Percentiles rank a stretch among this genome's conserved stretches.
phyloP scores from a whole-genome alignment of 2,888 invertebrate genomes.

The Oligia strigilis region DNA sequence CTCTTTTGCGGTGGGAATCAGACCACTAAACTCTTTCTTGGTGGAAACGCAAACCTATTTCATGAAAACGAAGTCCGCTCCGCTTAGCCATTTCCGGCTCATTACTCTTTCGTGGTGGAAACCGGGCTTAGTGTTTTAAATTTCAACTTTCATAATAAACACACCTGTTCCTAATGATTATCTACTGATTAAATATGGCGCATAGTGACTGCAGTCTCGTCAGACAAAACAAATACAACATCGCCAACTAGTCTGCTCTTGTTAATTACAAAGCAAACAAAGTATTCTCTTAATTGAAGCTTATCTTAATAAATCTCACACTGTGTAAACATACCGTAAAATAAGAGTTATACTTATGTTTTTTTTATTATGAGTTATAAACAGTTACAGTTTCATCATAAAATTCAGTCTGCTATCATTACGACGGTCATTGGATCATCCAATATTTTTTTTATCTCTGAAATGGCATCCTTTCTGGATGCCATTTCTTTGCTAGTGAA shows the following conservation, averaged over 20 bases:
- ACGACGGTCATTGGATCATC: slow-evolving; percentile 3
- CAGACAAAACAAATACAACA: slow-evolving; percentile 36
- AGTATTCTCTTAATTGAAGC: slow-evolving; percentile 8
- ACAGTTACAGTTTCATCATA: slow-evolving; percentile 13
- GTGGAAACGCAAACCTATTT: too few relatives aligned
- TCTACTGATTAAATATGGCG: neutral
- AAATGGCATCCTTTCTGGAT: too few relatives aligned
- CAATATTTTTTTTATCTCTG: neutral
- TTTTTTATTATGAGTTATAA: slow-evolving; percentile 38
- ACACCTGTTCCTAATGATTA: neutral
- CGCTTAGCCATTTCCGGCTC: too few relatives aligned
- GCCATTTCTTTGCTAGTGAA: neutral
- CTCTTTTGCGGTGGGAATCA: too few relatives aligned
- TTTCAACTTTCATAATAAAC: neutral
- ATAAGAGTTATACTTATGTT: neutral
- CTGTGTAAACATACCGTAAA: slow-evolving; percentile 35
- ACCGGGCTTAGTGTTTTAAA: too few relatives aligned
- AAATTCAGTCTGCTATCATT: slow-evolving; percentile 2
- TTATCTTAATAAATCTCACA: slow-evolving; percentile 46
- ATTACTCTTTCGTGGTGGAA: too few relatives aligned
- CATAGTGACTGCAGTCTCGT: slow-evolving; percentile 40
- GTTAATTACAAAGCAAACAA: slow-evolving; percentile 50
- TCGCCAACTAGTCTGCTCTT: slow-evolving; percentile 27
- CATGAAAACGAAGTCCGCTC: too few relatives aligned
- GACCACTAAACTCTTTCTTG: too few relatives aligned